These are phyloP conservation scores for Camponotus vicinus DNA, from an alignment of 1,140 invertebrate genomes.

Conservation along the genomic window DNA sequence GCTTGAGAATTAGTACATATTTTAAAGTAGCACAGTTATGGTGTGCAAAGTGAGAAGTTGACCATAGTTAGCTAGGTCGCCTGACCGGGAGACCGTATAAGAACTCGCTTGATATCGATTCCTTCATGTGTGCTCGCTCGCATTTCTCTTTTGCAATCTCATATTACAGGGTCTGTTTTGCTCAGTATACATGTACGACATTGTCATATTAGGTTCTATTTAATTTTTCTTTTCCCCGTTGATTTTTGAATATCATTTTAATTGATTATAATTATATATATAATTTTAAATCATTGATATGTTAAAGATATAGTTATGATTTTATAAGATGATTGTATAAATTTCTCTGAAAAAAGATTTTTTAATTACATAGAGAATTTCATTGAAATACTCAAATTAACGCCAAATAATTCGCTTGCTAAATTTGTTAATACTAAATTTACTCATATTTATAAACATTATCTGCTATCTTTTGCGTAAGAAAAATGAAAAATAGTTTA, in stretches of 20 bases:
- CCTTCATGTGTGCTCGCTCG: slow-evolving; percentile 70
- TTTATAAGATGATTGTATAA: neutral
- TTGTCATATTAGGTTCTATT: neutral
- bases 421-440: neutral
- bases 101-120: slow-evolving; percentile 83
- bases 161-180: slow-evolving; percentile 76
- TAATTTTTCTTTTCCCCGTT: neutral
- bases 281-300: neutral
- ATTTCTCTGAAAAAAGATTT: neutral
- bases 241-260: neutral
- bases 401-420: neutral
- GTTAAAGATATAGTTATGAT: neutral
- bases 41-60: neutral
- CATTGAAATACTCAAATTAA: neutral
- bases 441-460: neutral
- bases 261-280: neutral
- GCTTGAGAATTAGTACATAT: neutral
- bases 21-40: neutral
- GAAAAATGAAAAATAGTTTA: neutral
- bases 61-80: slow-evolving; percentile 26
- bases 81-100: slow-evolving; percentile 81
- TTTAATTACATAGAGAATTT: neutral
- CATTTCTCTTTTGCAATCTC: slow-evolving; percentile 81
- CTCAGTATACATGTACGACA: neutral
- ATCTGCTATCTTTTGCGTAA: neutral